Percentiles rank a stretch among this genome's conserved stretches.
phyloP scores from a whole-genome alignment of 2,797 vertebrate species.

The Crocidura indochinensis region DNA sequence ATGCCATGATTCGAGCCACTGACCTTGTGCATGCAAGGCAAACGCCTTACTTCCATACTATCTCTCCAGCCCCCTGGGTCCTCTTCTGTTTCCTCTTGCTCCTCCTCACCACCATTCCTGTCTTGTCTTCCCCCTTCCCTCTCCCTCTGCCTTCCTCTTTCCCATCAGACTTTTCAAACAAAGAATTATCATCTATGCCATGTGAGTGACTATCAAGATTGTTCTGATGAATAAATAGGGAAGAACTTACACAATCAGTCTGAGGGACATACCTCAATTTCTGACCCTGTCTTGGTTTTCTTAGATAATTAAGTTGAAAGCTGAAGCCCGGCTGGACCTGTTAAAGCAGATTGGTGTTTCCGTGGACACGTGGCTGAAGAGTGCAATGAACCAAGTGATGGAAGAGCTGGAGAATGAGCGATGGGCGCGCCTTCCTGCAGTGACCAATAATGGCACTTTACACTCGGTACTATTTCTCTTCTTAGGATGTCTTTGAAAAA shows the following conservation, averaged over 20 bases:
- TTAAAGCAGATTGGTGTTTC: slow-evolving; percentile 97
- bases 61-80: background rate
- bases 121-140: background rate
- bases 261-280: slow-evolving; percentile 45
- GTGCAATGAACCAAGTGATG: slow-evolving; percentile 99
- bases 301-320: slow-evolving; percentile 97
- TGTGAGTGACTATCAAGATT: slow-evolving; percentile 58
- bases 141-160: background rate
- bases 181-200: slow-evolving; percentile 27
- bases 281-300: slow-evolving; percentile 56
- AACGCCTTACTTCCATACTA: no score
- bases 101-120: background rate
- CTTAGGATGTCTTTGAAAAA: slow-evolving; percentile 11
- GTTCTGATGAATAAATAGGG: slow-evolving; percentile 48
- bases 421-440: slow-evolving; percentile 94
- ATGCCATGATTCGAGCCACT: no score
- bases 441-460: slow-evolving; percentile 95
- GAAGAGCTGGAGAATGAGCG: slow-evolving; percentile 98
- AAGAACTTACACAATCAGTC: slow-evolving; percentile 25
- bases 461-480: slow-evolving; percentile 91
- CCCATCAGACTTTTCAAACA: background rate
- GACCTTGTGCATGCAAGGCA: no score
- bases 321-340: slow-evolving; percentile 96
- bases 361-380: slow-evolving; percentile 98
- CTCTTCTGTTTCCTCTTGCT: background rate